Evolutionary conservation across 2,888 invertebrate species (phyloP), one percentile per base, ranked within the genome.

Genomic region (Philhelius pedissequus): DNA sequence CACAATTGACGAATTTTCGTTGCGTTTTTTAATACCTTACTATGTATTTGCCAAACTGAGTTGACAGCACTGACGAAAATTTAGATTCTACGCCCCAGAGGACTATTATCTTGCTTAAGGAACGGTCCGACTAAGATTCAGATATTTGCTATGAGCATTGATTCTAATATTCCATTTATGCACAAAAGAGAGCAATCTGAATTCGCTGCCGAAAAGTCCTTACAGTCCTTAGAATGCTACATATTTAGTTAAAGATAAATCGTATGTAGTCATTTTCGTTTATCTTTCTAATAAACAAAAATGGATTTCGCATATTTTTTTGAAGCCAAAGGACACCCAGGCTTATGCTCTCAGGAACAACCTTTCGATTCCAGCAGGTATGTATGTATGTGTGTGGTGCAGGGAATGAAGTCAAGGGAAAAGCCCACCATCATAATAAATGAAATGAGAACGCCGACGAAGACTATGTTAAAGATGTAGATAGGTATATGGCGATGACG

Each of bases 371-470:
- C n/a, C 30, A 60, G 9, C 7, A 43, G 20, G 45, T 22, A 48
- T 1, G 20, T 22, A 22, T 11, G 11, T 25, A 25, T n/a, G 20
- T 35, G 11, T 27, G 7, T 27, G 18, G 40, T 27, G 13, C 20
- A 56, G 9, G 40, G 45, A 70, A 81, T 38, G 48, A 45, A 69
- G 81, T 81, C 70, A 81, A 76, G 81, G 76, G 70, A 45, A 54
- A 58, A 62, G 64, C 58, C 64, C 50, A 43, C 70, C 71, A 71
- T 48, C 43, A 58, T 35, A 56, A 66, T 68, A 78, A 64, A 74
- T 74, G 56, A n/a, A 43, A 43, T 43, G 43, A 43, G 43, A 43
- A 76, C 40, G 22, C 35, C 48, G 35, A 15, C 32, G 32, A 54
- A 13, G 20, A 54, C 27, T 2, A 56, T 15, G 20, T n/a, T 32